A percentile compares a stretch with the other conserved stretches of the same genome.
Conservation (phyloP, 2,113 vertebrate genomes). For the Nannospalax galili region DNA sequence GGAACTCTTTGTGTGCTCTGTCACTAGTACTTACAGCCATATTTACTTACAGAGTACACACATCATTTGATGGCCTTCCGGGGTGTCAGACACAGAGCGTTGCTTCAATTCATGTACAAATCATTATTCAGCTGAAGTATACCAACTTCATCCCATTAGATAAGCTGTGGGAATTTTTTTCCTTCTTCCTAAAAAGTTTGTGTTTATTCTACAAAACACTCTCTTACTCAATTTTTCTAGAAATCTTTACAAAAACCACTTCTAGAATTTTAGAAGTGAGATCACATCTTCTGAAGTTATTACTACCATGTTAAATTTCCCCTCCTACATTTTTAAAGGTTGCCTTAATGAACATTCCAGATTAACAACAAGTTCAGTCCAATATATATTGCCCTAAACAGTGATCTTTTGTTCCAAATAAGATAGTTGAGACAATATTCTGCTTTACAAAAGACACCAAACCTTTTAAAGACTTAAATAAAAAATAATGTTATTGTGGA, state of each 20-base stretch:
- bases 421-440: background rate
- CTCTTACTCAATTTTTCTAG: background rate
- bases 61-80: background rate
- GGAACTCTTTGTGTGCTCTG: background rate
- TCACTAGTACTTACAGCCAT: background rate
- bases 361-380: background rate
- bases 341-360: background rate
- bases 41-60: background rate
- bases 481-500: background rate
- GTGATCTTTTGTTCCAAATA: background rate
- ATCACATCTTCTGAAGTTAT: background rate
- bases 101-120: background rate
- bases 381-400: background rate
- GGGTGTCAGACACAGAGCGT: background rate
- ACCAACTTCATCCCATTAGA: background rate
- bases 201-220: background rate
- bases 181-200: background rate
- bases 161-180: background rate
- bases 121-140: background rate
- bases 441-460: background rate
- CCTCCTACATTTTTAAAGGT: background rate
- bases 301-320: background rate
- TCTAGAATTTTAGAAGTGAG: conserved; percentile 1
- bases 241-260: background rate
- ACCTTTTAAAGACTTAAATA: background rate